Evolutionary conservation across 2,797 vertebrate genomes (phyloP).

Genomic region (Manis pentadactyla): DNA sequence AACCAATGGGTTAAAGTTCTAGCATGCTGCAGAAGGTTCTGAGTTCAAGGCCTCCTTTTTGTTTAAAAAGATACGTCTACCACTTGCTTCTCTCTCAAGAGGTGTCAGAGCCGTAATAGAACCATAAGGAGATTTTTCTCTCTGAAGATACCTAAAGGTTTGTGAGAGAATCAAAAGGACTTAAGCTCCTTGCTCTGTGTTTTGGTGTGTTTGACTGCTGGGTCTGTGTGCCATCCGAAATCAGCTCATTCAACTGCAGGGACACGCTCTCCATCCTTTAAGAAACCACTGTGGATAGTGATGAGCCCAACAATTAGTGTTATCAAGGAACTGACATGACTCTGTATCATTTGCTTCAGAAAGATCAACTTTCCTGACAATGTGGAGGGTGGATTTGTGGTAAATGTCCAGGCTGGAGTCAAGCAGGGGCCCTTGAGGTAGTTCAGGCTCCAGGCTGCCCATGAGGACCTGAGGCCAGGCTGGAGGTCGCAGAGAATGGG

Average conservation of each 20-base stretch:
- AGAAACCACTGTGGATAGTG: accelerated
- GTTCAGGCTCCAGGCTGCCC: background rate
- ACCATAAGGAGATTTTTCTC: background rate
- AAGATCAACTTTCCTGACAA: background rate
- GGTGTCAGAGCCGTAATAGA: accelerated
- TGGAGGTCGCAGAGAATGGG: background rate
- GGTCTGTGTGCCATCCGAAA: background rate
- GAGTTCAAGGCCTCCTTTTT: background rate
- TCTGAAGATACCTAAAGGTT: background rate
- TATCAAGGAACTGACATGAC: background rate
- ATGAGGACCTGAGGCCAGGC: accelerated
- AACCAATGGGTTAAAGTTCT: background rate
- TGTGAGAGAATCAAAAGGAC: background rate
- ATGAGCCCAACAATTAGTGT: background rate
- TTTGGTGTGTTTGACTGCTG: background rate
- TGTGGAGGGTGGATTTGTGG: background rate
- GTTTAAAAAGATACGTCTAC: background rate
- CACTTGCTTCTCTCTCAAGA: too few species aligned
- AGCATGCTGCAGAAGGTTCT: background rate
- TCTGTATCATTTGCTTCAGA: accelerated
- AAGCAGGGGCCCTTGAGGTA: background rate
- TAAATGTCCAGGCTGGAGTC: background rate
- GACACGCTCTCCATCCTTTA: accelerated
- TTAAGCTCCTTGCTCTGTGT: background rate
- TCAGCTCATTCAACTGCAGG: background rate